Conservation (phyloP, 2,888 invertebrate genomes). For the Amiota minor region DNA sequence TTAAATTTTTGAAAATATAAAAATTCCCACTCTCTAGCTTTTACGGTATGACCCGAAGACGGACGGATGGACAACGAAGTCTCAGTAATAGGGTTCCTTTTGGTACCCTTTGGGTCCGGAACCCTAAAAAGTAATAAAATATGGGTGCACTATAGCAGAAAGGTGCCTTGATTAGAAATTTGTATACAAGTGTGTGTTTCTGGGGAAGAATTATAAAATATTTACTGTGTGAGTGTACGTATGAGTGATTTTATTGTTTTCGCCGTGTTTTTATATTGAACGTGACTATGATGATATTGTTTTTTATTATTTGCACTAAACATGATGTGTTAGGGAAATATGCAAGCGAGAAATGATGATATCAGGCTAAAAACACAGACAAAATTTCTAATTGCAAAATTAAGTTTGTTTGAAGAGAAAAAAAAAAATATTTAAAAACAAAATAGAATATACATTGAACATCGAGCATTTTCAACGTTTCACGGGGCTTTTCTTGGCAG, state of each 20-base stretch:
- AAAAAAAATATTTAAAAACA: conserved; percentile 15
- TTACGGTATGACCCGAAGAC: too few relatives aligned
- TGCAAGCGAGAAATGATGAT: conserved; percentile 34
- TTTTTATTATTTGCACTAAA: conserved; percentile 32
- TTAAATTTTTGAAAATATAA: too few relatives aligned
- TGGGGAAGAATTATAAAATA: not conserved
- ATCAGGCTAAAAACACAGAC: not conserved
- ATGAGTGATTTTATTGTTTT: conserved; percentile 19
- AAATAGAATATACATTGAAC: not conserved
- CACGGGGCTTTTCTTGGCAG: conserved; percentile 30
- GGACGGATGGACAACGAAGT: too few relatives aligned
- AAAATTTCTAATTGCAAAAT: conserved; percentile 45
- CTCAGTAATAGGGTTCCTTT: too few relatives aligned
- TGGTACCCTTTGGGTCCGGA: too few relatives aligned
- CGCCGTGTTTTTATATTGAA: conserved; percentile 25
- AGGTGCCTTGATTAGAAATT: not conserved
- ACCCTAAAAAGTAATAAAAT: not conserved
- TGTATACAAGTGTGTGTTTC: not conserved
- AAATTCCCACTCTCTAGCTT: too few relatives aligned
- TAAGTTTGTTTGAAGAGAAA: conserved; percentile 34
- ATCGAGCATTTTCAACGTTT: conserved; percentile 6
- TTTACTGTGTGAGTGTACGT: not conserved
- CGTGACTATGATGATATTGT: conserved; percentile 40
- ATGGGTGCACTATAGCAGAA: not conserved
- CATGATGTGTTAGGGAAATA: conserved; percentile 23